Conservation (phyloP, 2,113 vertebrate species). For the Lepus timidus region DNA sequence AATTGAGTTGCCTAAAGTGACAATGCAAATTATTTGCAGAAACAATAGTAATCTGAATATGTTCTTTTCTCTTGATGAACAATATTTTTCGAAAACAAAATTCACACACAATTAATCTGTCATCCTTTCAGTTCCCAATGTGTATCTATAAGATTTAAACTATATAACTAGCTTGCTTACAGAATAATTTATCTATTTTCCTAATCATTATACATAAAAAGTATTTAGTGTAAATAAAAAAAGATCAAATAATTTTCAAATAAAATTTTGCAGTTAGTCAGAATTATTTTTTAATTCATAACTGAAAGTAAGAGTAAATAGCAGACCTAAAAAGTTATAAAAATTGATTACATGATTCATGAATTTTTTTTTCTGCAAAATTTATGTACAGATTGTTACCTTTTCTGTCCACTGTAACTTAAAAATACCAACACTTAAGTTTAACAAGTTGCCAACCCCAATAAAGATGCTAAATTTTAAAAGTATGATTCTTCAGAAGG, state of each 20-base stretch:
- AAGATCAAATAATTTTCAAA: constrained; percentile 60
- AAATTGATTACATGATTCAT: not conserved
- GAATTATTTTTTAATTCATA: constrained; percentile 43
- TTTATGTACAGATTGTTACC: not conserved
- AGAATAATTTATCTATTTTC: constrained; percentile 40
- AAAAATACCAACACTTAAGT: constrained; percentile 51
- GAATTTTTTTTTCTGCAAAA: not conserved
- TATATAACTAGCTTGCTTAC: not conserved
- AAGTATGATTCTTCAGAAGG: constrained; percentile 54
- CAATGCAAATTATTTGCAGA: not conserved
- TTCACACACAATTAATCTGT: constrained; percentile 15
- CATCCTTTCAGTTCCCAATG: not conserved
- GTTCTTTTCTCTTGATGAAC: not conserved
- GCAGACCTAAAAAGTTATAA: not conserved
- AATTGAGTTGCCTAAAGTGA: not conserved
- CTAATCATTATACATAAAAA: constrained; percentile 26
- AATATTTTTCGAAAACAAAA: constrained; percentile 46
- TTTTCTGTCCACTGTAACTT: constrained; percentile 50
- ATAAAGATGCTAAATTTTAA: constrained; percentile 64
- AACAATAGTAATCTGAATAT: constrained; percentile 39
- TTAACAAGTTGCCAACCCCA: constrained; percentile 38
- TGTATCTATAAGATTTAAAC: not conserved
- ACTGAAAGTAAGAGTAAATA: constrained; percentile 1
- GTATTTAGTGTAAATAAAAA: constrained; percentile 33
- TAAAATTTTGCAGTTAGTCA: not conserved